Base-by-base conservation (phyloP, 2,888 invertebrate species). In the Phlogophora meticulosa region DNA sequence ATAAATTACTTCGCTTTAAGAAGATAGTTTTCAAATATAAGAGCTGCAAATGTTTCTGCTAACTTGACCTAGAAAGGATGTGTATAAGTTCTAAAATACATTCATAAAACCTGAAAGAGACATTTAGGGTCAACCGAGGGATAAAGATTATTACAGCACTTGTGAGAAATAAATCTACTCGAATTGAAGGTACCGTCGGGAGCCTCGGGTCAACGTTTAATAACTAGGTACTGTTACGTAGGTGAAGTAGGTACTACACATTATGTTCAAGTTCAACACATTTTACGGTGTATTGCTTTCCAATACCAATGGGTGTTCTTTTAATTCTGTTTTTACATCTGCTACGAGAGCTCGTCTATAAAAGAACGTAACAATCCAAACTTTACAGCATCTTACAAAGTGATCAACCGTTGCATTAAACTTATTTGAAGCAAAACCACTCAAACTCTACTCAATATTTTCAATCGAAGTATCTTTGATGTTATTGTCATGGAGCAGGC, bases 401-500 rank as follows among this genome's bases (percentile, higher is more conserved):
- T 59, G 55, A 46, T 61, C 45, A 55, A 67, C 42, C 34, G 45
- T 57, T 38, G 51, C 38, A 38, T 57, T 49, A 10, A 55, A 67
- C 48, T 53, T 36, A 42, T 52, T 55, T 40, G 22, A 59, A 62
- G 24, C 42, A 15, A 38, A 55, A 46, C n/a, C 36, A 20, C 15
- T 72, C 15, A 57, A 71, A 72, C 38, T 60, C 51, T 61, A 63
- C 55, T 56, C 57, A 69, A 66, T 73, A 70, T 71, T 66, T 56
- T 64, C 62, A 76, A 76, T 70, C 58, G 61, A 73, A 68, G 73
- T 70, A 69, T 76, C 75, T 84, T 84, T 87, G 85, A 87, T 84
- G 83, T 87, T 84, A 89, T 89, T 88, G 88, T 90, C 87, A 87
- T 87, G 85, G 80, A 72, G 52, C 24, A 58, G 81, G 82, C 85